Evolutionary conservation across 2,113 vertebrate genomes (phyloP).

Genomic region (Pituophis catenifer): DNA sequence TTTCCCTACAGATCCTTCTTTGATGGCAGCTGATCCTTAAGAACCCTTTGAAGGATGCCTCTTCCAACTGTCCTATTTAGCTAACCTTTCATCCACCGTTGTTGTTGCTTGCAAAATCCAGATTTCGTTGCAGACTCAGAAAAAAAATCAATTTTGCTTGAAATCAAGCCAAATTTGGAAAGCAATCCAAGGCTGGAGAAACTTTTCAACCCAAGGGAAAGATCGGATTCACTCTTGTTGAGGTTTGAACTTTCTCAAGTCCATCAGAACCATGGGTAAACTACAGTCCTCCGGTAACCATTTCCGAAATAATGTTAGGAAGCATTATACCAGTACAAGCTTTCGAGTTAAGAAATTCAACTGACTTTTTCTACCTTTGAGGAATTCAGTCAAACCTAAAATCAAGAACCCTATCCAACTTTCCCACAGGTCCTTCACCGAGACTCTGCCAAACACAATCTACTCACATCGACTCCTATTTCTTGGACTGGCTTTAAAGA

Average conservation of each 20-base stretch:
- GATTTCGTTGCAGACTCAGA: not conserved
- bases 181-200: not conserved
- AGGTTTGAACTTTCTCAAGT: not conserved
- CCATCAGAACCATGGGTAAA: not conserved
- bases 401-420: slow-evolving; percentile 34
- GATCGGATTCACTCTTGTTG: not conserved
- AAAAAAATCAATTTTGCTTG: not conserved
- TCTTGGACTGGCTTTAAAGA: slow-evolving; percentile 41
- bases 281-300: not conserved
- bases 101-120: not conserved
- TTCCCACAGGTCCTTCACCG: slow-evolving; percentile 43
- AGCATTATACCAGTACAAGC: not conserved
- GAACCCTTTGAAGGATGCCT: not conserved
- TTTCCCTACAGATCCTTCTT: not conserved
- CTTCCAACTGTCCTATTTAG: not conserved
- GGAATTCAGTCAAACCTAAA: slow-evolving; percentile 28
- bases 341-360: slow-evolving; percentile 20
- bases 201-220: not conserved
- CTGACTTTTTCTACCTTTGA: slow-evolving; percentile 3
- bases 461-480: slow-evolving; percentile 25
- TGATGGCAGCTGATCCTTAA: not conserved
- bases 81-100: not conserved
- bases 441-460: slow-evolving; percentile 35
- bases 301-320: not conserved
- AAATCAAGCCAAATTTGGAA: not conserved